Evolutionary conservation across 2,888 invertebrate species (phyloP).

Genomic region (Drosophila monieri): DNA sequence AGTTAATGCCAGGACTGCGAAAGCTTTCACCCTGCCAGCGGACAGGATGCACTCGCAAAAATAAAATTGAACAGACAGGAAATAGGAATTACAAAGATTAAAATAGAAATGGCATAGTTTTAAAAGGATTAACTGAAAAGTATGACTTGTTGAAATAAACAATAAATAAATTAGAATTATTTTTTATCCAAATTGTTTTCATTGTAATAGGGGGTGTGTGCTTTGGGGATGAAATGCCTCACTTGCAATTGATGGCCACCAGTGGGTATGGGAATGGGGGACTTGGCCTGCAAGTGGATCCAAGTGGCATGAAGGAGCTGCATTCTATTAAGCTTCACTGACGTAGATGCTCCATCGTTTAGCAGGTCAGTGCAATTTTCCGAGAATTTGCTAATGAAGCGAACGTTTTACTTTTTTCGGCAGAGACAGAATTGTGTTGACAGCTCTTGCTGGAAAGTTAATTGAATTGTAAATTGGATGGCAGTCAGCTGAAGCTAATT

Average conservation of each 20-base stretch:
- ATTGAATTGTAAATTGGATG: constrained; percentile 71
- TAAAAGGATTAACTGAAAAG: not conserved
- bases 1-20: constrained; percentile 68
- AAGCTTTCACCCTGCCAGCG: constrained; percentile 40
- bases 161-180: not conserved
- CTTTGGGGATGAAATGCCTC: constrained; percentile 52
- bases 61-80: not conserved
- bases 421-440: constrained; percentile 49
- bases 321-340: constrained; percentile 8
- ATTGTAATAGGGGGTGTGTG: constrained; percentile 6
- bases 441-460: constrained; percentile 66
- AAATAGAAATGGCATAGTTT: not conserved
- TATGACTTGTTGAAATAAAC: not conserved
- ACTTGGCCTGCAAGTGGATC: constrained; percentile 38
- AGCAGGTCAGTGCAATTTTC: constrained; percentile 72
- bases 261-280: constrained; percentile 12
- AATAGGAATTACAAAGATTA: not conserved
- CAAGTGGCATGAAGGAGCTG: constrained; percentile 15
- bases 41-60: constrained; percentile 1
- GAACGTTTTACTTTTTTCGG: constrained; percentile 42
- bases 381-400: constrained; percentile 70
- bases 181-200: not conserved
- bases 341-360: constrained; percentile 24
- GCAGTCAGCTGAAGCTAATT: constrained; percentile 60
- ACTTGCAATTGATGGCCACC: constrained; percentile 56